Evolutionary conservation across 2,113 vertebrate genomes (phyloP).

Genomic region (Tenebrosternarchus preto): DNA sequence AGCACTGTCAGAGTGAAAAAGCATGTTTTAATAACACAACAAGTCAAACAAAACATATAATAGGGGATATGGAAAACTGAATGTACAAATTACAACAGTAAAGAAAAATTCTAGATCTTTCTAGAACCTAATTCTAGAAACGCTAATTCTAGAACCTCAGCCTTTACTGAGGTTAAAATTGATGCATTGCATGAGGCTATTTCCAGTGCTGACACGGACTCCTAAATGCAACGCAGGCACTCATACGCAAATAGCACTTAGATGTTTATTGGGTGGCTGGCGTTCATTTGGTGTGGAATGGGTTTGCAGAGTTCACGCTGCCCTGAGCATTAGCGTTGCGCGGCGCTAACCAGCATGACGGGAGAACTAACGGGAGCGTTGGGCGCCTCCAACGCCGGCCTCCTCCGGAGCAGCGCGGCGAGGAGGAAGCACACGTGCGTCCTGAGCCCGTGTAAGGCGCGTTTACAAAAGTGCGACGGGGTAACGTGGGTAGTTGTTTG

Average conservation of each 20-base stretch:
- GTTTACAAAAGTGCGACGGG: neutral
- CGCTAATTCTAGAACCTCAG: no score
- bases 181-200: neutral
- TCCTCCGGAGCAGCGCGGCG: no score
- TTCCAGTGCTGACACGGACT: neutral
- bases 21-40: no score
- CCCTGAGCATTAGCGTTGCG: constrained; percentile 21
- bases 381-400: no score
- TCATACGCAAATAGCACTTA: neutral
- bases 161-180: neutral
- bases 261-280: constrained; percentile 34
- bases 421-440: no score
- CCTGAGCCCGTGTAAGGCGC: no score
- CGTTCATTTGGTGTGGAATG: neutral
- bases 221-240: constrained; percentile 5
- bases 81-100: no score
- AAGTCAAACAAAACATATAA: no score
- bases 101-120: no score
- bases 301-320: constrained; percentile 8
- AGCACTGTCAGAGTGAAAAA: no score
- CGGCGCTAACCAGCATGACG: neutral
- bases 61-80: no score
- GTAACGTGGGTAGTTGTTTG: neutral
- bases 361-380: constrained; percentile 23
- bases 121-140: no score